A percentile compares a stretch with the other conserved stretches of the same genome.
phyloP scores from a whole-genome alignment of 2,888 invertebrate genomes.

The Cryptocephalus primarius region DNA sequence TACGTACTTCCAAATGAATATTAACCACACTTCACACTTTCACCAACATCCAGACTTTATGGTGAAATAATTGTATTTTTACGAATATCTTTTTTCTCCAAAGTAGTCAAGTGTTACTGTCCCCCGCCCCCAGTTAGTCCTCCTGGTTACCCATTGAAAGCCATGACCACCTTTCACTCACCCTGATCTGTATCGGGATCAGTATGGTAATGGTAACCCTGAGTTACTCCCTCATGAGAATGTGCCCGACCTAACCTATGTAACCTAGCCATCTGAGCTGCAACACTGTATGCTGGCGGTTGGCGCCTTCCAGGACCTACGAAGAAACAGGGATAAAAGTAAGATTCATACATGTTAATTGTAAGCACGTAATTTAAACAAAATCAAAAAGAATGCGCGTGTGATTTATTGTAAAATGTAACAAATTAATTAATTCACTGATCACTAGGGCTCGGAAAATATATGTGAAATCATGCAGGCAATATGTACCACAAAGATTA shows the following conservation, averaged over 20 bases:
- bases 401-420: too few relatives aligned
- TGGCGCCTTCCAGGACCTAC: slow-evolving; percentile 45
- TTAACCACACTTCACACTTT: background rate
- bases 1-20: background rate
- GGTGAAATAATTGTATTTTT: too few relatives aligned
- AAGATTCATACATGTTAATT: too few relatives aligned
- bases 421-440: too few relatives aligned
- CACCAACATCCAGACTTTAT: background rate
- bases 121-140: background rate
- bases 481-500: too few relatives aligned
- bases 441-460: too few relatives aligned
- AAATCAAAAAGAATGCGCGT: too few relatives aligned
- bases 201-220: slow-evolving; percentile 58
- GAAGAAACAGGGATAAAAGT: background rate
- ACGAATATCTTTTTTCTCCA: too few relatives aligned
- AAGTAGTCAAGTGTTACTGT: background rate
- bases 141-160: background rate
- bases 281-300: slow-evolving; percentile 74
- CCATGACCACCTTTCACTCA: slow-evolving; percentile 14
- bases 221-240: slow-evolving; percentile 77
- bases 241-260: slow-evolving; percentile 74
- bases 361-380: too few relatives aligned
- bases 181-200: slow-evolving; percentile 41
- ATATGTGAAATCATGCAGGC: too few relatives aligned
- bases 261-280: slow-evolving; percentile 75